These are phyloP conservation scores for Nipponia nippon DNA, from an alignment of 2,113 vertebrate genomes.

Conservation along the genomic window DNA sequence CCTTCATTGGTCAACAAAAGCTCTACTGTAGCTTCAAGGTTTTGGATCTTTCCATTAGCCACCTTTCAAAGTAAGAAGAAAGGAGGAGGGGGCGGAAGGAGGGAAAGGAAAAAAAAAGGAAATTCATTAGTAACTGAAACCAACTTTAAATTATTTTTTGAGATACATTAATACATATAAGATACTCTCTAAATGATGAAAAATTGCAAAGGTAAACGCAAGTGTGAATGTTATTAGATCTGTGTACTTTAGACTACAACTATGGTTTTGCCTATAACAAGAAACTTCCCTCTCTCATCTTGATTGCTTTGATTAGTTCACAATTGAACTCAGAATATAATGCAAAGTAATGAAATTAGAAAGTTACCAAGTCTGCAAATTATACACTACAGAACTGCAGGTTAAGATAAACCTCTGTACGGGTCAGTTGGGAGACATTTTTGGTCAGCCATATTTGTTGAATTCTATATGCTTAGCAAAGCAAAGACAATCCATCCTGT, in stretches of 20 bases:
- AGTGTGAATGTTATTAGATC: not conserved
- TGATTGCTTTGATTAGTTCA: not conserved
- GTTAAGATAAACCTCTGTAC: not conserved
- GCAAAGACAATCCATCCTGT: not conserved
- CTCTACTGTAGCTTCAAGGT: slow-evolving; percentile 83
- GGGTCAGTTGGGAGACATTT: not conserved
- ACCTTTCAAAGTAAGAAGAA: slow-evolving; percentile 73
- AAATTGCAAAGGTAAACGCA: not conserved
- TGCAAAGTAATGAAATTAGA: not conserved
- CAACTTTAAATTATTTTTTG: not conserved
- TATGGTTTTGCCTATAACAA: not conserved
- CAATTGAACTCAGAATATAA: not conserved
- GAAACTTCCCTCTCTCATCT: not conserved
- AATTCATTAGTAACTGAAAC: not conserved
- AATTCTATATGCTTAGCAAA: not conserved
- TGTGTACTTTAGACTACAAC: not conserved
- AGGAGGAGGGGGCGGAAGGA: not conserved
- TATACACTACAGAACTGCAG: not conserved
- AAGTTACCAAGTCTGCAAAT: not conserved
- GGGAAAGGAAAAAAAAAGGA: not conserved
- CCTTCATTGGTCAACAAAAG: slow-evolving; percentile 77
- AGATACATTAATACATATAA: not conserved
- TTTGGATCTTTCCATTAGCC: slow-evolving; percentile 86
- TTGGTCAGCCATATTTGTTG: not conserved
- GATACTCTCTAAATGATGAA: not conserved